These are phyloP conservation scores for Hypanus sabinus DNA, from an alignment of 2,113 vertebrate species.

Conservation along the genomic window DNA sequence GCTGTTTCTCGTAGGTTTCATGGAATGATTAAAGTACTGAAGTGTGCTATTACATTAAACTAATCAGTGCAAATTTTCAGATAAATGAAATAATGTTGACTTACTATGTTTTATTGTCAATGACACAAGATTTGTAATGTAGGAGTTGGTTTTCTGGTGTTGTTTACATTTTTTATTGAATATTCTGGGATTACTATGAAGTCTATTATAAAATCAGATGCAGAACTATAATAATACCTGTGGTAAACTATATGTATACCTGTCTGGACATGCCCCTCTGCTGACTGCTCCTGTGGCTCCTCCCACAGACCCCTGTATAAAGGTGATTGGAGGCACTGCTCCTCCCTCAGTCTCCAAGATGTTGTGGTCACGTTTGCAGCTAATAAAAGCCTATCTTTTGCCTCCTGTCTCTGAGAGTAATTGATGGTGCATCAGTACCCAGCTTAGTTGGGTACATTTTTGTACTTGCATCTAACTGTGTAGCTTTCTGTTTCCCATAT, in stretches of 20 bases:
- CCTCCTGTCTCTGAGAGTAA: no score
- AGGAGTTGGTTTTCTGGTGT: neutral
- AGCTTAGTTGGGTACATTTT: neutral
- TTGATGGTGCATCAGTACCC: no score
- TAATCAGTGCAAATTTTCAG: neutral
- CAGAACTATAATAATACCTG: neutral
- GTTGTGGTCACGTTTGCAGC: no score
- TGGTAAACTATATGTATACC: no score
- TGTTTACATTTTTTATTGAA: neutral
- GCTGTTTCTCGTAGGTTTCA: neutral
- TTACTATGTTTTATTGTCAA: neutral
- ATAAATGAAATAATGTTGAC: neutral
- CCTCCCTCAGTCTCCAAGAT: no score
- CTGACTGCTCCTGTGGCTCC: no score
- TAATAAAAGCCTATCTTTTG: no score
- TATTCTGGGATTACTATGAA: neutral
- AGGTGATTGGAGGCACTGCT: no score
- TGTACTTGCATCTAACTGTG: neutral
- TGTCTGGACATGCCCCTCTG: no score
- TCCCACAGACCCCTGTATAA: no score
- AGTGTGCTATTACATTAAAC: neutral
- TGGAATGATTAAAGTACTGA: neutral
- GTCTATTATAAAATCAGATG: neutral
- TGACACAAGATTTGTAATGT: neutral
- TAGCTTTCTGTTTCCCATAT: neutral